Base-by-base conservation (phyloP, 2,888 invertebrate species). In the Isotomurus palustris region DNA sequence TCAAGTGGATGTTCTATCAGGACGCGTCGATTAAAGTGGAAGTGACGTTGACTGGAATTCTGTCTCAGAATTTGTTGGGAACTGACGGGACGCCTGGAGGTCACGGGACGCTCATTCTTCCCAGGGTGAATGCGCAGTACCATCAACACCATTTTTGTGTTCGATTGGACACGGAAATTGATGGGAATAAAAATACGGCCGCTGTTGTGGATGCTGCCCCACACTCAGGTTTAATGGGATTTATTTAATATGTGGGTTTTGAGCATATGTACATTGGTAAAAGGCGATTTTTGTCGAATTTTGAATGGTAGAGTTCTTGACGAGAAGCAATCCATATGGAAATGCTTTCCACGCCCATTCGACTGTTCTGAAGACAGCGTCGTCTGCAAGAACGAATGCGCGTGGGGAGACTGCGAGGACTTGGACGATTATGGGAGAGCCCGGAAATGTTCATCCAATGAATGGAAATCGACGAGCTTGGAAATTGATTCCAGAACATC, bases 131-230 rank as follows among this genome's bases (percentile, higher is more conserved):
- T 50, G 70, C 65, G 6, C 67, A 64, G 38, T 59, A 60, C 35
- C 70, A 70, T 47, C 70, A 70, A 44, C 70, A 70, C 51, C 40
- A 67, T 12, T 68, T 68, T 54, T 50, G 55, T 0, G 29, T 60
- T 14, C 17, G 70, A 21, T n/a, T 70, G 2, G 70, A 70, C 43
- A 41, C 61, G 1, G 66, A 67, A 41, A 56, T 63, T 28, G 63
- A 66, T 38, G 66, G 63, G 1, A 50, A 53, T n/a, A 10, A 12
- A 10, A 66, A 66, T 17, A 53, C 61, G 0, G 60, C 60, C 22
- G 43, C 14, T 5, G 54, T 40, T 14, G n/a, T 51, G 10, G 65
- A 65, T 40, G 53, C 54, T 1, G 52, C 62, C 3, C 53, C 51
- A 2, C n/a, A 48, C 1, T 38, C 57, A 10, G 58, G 54, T 2